phyloP scores from a whole-genome alignment of 2,113 vertebrate genomes.

The Hemichromis elongatus region DNA sequence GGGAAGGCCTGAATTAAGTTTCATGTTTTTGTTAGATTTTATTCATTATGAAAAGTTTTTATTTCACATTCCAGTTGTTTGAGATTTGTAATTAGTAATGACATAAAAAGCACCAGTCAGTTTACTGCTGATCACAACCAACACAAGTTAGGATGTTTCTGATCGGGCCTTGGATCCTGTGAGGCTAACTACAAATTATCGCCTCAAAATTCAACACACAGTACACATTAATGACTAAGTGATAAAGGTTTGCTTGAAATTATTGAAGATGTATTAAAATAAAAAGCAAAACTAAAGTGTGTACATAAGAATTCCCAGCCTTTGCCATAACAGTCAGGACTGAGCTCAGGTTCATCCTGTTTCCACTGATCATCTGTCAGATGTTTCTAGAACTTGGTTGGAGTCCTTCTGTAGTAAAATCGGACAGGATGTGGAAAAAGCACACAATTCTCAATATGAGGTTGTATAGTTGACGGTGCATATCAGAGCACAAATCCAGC shows the following conservation, averaged over 20 bases:
- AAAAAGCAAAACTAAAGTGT: not conserved
- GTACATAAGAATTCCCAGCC: not conserved
- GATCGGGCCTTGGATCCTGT: not conserved
- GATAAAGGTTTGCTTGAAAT: not conserved
- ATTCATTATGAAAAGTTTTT: no score
- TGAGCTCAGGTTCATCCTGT: not conserved
- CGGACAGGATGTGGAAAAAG: not conserved
- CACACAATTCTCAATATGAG: not conserved
- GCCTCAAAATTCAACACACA: not conserved
- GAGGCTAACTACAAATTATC: not conserved
- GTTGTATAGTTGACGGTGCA: no score
- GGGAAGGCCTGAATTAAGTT: no score
- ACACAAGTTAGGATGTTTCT: not conserved
- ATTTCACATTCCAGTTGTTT: no score
- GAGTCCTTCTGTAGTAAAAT: not conserved
- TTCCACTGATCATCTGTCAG: not conserved
- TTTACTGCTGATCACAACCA: not conserved
- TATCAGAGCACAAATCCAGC: no score
- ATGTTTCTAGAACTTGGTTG: not conserved
- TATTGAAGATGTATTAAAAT: not conserved
- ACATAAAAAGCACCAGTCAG: not conserved
- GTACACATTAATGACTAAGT: not conserved
- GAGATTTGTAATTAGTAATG: no score
- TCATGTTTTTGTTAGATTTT: no score
- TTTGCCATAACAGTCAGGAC: not conserved